Evolutionary conservation across 1,140 invertebrate genomes (phyloP).

Genomic region (Eupeodes corollae): DNA sequence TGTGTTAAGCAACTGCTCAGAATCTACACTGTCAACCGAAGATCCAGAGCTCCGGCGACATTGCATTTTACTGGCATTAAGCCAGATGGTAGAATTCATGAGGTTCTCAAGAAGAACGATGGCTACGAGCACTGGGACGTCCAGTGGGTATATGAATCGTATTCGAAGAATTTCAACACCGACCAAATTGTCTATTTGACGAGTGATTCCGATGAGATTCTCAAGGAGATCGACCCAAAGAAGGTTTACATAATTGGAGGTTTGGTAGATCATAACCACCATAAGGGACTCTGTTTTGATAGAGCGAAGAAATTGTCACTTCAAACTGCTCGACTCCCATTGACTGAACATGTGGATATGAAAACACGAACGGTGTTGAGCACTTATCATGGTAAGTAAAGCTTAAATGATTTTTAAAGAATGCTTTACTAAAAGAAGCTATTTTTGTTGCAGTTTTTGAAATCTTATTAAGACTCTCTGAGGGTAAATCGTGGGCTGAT

Average conservation of each 20-base stretch:
- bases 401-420: background rate
- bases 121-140: conserved; percentile 94
- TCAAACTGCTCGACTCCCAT: conserved; percentile 74
- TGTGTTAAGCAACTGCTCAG: conserved; percentile 85
- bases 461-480: conserved; percentile 67
- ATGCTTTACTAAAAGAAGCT: background rate
- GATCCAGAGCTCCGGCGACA: conserved; percentile 69
- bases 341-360: conserved; percentile 84
- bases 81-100: conserved; percentile 51
- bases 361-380: conserved; percentile 89
- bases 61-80: conserved; percentile 76
- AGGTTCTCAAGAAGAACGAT: conserved; percentile 63
- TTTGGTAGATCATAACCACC: conserved; percentile 91
- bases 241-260: conserved; percentile 92
- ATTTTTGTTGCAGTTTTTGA: conserved; percentile 70
- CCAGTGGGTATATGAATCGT: conserved; percentile 34
- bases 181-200: conserved; percentile 77
- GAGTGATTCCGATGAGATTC: conserved; percentile 85
- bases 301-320: conserved; percentile 68
- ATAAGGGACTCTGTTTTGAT: conserved; percentile 84
- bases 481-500: conserved; percentile 74
- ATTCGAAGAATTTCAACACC: conserved; percentile 38
- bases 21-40: conserved; percentile 86
- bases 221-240: conserved; percentile 62
- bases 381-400: conserved; percentile 79